These are phyloP conservation scores for Trachelus stipa DNA, from an alignment of 2,888 invertebrate species.

Conservation along the genomic window DNA sequence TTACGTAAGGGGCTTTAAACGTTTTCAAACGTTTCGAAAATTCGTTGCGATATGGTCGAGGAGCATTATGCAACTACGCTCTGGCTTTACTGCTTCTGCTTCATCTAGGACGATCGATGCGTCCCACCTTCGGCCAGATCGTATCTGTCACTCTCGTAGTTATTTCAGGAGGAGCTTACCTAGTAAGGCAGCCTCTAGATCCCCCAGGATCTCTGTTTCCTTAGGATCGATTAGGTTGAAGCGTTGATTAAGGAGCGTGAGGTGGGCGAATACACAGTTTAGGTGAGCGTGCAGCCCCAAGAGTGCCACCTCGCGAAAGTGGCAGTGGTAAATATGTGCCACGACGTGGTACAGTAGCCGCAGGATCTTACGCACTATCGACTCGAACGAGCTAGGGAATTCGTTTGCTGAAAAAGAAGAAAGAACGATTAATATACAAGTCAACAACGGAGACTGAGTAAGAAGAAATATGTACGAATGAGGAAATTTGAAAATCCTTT, in stretches of 20 bases:
- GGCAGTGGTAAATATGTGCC: slow-evolving; percentile 97
- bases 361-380: slow-evolving; percentile 95
- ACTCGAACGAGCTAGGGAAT: slow-evolving; percentile 95
- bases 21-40: background rate
- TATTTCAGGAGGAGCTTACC: slow-evolving; percentile 43
- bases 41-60: background rate
- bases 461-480: background rate
- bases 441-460: background rate
- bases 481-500: background rate
- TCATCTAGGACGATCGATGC: background rate
- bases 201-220: slow-evolving; percentile 94
- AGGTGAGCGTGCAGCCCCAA: slow-evolving; percentile 96
- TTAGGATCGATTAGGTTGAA: slow-evolving; percentile 94
- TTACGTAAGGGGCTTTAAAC: background rate
- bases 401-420: slow-evolving; percentile 78
- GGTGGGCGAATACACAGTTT: slow-evolving; percentile 97
- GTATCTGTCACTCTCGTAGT: background rate
- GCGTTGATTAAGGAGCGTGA: slow-evolving; percentile 86
- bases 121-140: background rate
- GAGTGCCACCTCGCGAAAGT: slow-evolving; percentile 95
- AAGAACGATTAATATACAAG: background rate
- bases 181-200: slow-evolving; percentile 85
- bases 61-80: background rate
- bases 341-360: slow-evolving; percentile 97
- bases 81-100: background rate